A percentile compares a stretch with the other conserved stretches of the same genome.
phyloP scores from a whole-genome alignment of 1,140 invertebrate genomes.

The Tetranychus cinnabarinus region DNA sequence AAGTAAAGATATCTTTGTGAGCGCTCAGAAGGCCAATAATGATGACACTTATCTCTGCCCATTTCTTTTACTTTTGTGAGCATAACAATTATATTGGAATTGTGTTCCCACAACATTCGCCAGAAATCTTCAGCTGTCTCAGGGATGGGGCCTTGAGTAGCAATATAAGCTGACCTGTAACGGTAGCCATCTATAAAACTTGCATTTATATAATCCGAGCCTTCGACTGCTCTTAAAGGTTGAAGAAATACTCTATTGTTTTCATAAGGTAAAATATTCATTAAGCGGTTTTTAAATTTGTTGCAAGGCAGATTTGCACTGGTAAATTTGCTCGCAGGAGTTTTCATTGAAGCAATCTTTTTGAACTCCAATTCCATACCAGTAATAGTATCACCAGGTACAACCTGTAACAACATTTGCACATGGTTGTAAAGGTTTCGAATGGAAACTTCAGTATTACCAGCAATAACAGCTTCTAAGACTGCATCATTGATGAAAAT shows the following conservation, averaged over 20 bases:
- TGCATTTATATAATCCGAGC: constrained; percentile 96
- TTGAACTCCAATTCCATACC: constrained; percentile 98
- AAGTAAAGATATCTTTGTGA: constrained; percentile 78
- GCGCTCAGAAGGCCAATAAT: constrained; percentile 95
- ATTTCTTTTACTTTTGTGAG: constrained; percentile 90
- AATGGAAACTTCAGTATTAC: constrained; percentile 45
- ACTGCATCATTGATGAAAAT: constrained; percentile 96
- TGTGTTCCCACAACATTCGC: constrained; percentile 99
- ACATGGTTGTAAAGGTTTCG: constrained; percentile 78
- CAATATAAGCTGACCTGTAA: constrained; percentile 82
- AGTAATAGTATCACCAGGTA: constrained; percentile 52
- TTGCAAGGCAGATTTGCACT: constrained; percentile 88
- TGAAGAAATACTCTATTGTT: constrained; percentile 77
- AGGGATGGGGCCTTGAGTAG: constrained; percentile 82
- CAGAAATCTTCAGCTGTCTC: constrained; percentile 96
- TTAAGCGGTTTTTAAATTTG: constrained; percentile 90
- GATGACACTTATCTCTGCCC: constrained; percentile 92
- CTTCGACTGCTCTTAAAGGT: constrained; percentile 69
- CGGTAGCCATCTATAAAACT: constrained; percentile 72
- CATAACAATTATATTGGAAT: constrained; percentile 98
- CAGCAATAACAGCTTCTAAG: constrained; percentile 81
- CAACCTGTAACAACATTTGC: constrained; percentile 47
- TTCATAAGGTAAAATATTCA: constrained; percentile 90
- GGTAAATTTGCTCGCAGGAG: constrained; percentile 74
- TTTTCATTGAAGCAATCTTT: constrained; percentile 55